Base-by-base conservation (phyloP, 2,888 invertebrate genomes). In the Netelia virgata region DNA sequence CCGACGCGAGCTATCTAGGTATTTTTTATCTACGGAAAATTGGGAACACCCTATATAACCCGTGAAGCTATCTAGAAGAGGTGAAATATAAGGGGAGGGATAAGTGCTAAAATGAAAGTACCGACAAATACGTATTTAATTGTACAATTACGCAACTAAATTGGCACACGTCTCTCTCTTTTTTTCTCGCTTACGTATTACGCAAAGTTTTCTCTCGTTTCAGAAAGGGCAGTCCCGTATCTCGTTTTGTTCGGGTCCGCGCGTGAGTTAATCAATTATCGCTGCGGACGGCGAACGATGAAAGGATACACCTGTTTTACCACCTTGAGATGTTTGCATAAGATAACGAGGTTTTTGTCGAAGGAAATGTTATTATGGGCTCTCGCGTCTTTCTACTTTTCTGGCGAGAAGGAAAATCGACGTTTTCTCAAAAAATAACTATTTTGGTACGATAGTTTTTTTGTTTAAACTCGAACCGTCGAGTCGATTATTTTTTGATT, bases 41-140 rank as follows among this genome's bases (percentile, higher is more conserved):
- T 28, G 5, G 3, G 28, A 28, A 28, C 28, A 3, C 28, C 28
- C 5, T 28, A 5, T 28, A 28, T 47, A 47, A 66, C 55, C 55
- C 75, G 53, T 43, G 41, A 23, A 70, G 55, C 20, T 20, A 18
- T 20, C n/a, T 64, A 59, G 59, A 50, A 74, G 53, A 20, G 55
- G 63, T 47, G 69, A 84, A 68, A 55, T 53, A 47, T 59, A 41
- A 16, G 16, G 18, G 9, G 41, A 63, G 36, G 69, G 80, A 63
- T 77, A 72, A 53, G 75, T 61, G 81, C 55, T 84, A 77, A 80
- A 84, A 84, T 69, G 72, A 81, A 84, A 84, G 73, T 77, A 73
- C 41, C 73, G 36, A 76, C 77, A 81, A 81, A 84, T 76, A 77
- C 76, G 77, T 84, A 61, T 36, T 63, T 81, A 84, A 84, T 76